Conservation (phyloP, 2,797 vertebrate species). For the Gallinago solitaria region DNA sequence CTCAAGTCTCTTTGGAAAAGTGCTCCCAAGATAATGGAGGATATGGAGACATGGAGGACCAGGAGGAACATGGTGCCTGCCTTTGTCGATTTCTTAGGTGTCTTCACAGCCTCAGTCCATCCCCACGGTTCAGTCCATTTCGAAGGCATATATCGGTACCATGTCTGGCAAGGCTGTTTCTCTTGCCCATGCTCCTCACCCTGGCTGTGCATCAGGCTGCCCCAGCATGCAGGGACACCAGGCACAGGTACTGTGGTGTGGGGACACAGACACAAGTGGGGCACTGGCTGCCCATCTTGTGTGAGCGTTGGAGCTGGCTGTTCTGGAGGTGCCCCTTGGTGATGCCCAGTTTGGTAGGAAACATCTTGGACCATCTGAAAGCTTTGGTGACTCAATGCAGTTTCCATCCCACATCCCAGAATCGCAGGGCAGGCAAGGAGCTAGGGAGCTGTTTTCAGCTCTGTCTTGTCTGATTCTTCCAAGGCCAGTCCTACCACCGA, state of each 20-base stretch:
- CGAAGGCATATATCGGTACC: neutral
- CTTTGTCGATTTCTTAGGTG: neutral
- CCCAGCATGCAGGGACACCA: accelerated
- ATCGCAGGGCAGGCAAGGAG: neutral
- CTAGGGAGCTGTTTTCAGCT: neutral
- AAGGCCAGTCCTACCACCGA: accelerated
- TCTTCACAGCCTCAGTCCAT: neutral
- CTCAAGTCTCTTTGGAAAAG: neutral
- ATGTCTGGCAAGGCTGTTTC: neutral
- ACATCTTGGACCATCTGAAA: neutral
- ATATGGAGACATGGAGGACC: neutral
- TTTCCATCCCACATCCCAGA: accelerated
- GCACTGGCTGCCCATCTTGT: neutral
- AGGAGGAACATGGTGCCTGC: neutral
- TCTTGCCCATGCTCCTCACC: neutral
- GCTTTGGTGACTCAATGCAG: neutral
- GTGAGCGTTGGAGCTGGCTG: neutral
- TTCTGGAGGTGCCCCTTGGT: neutral
- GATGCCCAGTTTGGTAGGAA: neutral
- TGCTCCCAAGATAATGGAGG: neutral
- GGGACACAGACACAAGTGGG: neutral
- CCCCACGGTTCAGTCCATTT: neutral
- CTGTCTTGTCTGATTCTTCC: neutral
- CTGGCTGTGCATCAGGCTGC: neutral
- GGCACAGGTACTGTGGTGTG: neutral